Conservation (phyloP, 2,797 vertebrate species). For the Remorina albescens region DNA sequence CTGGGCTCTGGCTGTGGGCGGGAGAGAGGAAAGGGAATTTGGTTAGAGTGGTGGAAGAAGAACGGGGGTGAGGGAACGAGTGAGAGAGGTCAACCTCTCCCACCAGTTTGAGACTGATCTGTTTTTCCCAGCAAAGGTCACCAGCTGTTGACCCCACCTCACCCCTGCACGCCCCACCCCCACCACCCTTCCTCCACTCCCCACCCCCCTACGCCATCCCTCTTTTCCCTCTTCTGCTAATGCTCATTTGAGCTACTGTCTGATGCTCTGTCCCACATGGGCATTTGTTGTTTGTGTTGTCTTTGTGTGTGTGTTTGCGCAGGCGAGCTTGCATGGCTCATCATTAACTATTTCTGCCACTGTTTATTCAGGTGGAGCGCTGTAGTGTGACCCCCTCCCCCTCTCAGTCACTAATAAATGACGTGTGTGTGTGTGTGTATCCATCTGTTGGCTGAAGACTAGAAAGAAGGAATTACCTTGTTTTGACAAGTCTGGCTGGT, state of each 20-base stretch:
- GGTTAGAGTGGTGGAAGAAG: slow-evolving; percentile 59
- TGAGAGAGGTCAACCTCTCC: slow-evolving; percentile 74
- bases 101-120: slow-evolving; percentile 78
- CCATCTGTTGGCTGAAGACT: slow-evolving; percentile 55
- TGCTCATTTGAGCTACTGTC: slow-evolving; percentile 77
- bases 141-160: slow-evolving; percentile 86
- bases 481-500: slow-evolving; percentile 70
- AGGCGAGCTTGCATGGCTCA: slow-evolving; percentile 67
- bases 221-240: slow-evolving; percentile 24
- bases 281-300: slow-evolving; percentile 45
- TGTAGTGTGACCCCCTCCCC: slow-evolving; percentile 69
- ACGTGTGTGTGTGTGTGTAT: slow-evolving; percentile 3
- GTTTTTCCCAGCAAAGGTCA: slow-evolving; percentile 85
- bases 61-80: slow-evolving; percentile 56
- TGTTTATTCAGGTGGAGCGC: slow-evolving; percentile 97
- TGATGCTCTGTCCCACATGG: slow-evolving; percentile 67
- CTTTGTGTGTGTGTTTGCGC: slow-evolving; percentile 56
- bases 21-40: slow-evolving; percentile 40
- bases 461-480: slow-evolving; percentile 71
- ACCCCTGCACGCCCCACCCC: slow-evolving; percentile 32
- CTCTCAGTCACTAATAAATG: slow-evolving; percentile 59
- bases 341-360: slow-evolving; percentile 83
- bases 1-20: slow-evolving; percentile 67
- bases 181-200: not conserved
- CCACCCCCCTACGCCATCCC: slow-evolving; percentile 35